Base-by-base conservation (phyloP, 2,888 invertebrate genomes). In the Patella depressa region DNA sequence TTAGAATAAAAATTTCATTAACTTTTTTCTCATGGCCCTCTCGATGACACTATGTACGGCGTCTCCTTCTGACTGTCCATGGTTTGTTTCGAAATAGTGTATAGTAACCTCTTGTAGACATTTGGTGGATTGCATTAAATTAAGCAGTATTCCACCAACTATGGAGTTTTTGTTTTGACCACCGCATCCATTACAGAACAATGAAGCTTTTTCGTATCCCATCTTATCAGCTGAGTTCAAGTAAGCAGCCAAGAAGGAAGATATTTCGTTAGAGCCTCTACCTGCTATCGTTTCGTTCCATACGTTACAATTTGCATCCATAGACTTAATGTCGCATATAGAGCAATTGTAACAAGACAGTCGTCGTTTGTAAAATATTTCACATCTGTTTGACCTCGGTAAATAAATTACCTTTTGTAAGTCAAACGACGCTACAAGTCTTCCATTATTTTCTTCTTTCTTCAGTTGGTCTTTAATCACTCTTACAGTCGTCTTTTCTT, bases 161-260 rank as follows among this genome's bases (percentile, higher is more conserved):
- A 73, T 73, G 54, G 75, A 69, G 45, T 53, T 70, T 75, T 75
- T 75, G 53, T 65, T 72, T 45, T 75, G 54, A 19, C 65, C 73
- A 12, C 55, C 73, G 14, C 73, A 73, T 55, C 57, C 73, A 54
- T 73, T 53, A 29, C 57, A 73, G 57, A 73, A 55, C 54, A 74
- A 19, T 1, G 59, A 59, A 17, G 59, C 19, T 59, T 59, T 4
- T 59, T 19, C 11, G 9, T 19, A 15, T 19, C 59, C 59, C 9
- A 17, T 59, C 9, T 19, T 19, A 59, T 59, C 59, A 19, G 59
- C 59, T 19, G 59, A 59, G 9, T 19, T 59, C 2, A 57, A 5
- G n/a, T 59, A 59, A 59, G 15, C 9, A 59, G 59, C 17, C 19
- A 59, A 59, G 11, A 59, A 59, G 9, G 59, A 59, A 19, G 19